Evolutionary conservation across 2,888 invertebrate species (phyloP).

Genomic region (Polylopha cassiicola): DNA sequence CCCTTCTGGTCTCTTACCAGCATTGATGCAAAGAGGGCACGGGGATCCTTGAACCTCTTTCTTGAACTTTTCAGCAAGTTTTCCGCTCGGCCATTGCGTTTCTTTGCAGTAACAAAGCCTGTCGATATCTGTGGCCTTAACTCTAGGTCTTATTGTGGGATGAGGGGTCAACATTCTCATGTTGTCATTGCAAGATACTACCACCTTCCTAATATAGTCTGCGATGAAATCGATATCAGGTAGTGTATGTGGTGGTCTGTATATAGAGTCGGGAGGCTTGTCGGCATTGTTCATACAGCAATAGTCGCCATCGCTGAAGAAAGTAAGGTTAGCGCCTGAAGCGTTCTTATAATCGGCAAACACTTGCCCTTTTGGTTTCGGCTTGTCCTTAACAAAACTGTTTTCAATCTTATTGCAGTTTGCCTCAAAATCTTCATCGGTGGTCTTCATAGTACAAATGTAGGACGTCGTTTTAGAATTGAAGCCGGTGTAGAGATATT

Average conservation of each 20-base stretch:
- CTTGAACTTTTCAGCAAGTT: conserved; percentile 56
- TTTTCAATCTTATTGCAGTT: conserved; percentile 58
- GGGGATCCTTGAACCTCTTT: conserved; percentile 49
- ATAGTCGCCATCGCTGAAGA: conserved; percentile 57
- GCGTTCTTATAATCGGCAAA: conserved; percentile 65
- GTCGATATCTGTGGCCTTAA: conserved; percentile 67
- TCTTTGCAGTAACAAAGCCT: conserved; percentile 63
- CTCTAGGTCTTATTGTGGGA: conserved; percentile 54
- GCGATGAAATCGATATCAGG: conserved; percentile 60
- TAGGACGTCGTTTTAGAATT: conserved; percentile 66
- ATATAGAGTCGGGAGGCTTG: conserved; percentile 59
- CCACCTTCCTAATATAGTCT: conserved; percentile 64
- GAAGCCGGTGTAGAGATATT: conserved; percentile 62
- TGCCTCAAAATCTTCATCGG: conserved; percentile 54
- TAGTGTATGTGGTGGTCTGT: conserved; percentile 57
- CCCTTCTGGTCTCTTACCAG: conserved; percentile 36
- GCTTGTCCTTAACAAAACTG: conserved; percentile 44
- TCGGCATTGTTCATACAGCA: conserved; percentile 62
- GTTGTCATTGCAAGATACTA: conserved; percentile 67
- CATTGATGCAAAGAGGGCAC: conserved; percentile 56
- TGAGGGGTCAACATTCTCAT: conserved; percentile 69
- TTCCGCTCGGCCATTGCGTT: conserved; percentile 55
- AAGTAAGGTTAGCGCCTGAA: conserved; percentile 56
- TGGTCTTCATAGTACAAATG: conserved; percentile 65
- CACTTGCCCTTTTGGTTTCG: conserved; percentile 38